Evolutionary conservation across 2,113 vertebrate genomes (phyloP).

Genomic region (Pterocles orientalis): DNA sequence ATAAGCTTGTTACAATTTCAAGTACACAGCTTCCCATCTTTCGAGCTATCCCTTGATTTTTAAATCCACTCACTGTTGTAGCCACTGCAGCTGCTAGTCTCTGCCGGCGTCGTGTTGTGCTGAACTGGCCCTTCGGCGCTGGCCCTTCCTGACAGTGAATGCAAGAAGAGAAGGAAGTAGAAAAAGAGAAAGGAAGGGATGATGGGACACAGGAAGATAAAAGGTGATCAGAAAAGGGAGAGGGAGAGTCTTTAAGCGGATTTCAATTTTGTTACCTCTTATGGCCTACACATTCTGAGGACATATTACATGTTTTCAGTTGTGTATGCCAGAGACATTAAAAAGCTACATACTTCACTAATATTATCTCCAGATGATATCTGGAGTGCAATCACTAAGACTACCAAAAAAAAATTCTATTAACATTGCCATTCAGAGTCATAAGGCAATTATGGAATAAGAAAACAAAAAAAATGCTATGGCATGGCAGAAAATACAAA

Average conservation of each 20-base stretch:
- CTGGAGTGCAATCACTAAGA: not conserved
- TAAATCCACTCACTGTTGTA: slow-evolving; percentile 84
- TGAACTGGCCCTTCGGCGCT: slow-evolving; percentile 80
- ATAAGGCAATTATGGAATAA: slow-evolving; percentile 1
- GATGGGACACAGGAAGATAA: slow-evolving; percentile 55
- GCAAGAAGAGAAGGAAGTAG: slow-evolving; percentile 73
- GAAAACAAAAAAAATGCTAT: slow-evolving; percentile 33
- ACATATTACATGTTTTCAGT: slow-evolving; percentile 5
- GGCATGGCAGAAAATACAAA: slow-evolving; percentile 24
- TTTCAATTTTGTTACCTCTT: slow-evolving; percentile 54
- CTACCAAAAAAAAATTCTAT: not conserved
- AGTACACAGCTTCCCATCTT: slow-evolving; percentile 47
- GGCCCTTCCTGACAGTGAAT: slow-evolving; percentile 85
- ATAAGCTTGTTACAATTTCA: not conserved
- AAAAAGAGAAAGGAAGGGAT: slow-evolving; percentile 60
- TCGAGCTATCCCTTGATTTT: slow-evolving; percentile 66
- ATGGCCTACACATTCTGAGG: slow-evolving; percentile 29
- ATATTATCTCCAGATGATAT: not conserved
- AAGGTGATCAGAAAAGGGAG: slow-evolving; percentile 73
- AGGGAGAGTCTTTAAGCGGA: slow-evolving; percentile 69
- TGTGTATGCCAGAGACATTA: slow-evolving; percentile 1
- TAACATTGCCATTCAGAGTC: not conserved
- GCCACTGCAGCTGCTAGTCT: slow-evolving; percentile 83
- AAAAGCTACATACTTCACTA: not conserved
- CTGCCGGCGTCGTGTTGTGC: slow-evolving; percentile 80